Evolutionary conservation across 2,113 vertebrate species (phyloP).

Genomic region (Oreochromis spilurus): DNA sequence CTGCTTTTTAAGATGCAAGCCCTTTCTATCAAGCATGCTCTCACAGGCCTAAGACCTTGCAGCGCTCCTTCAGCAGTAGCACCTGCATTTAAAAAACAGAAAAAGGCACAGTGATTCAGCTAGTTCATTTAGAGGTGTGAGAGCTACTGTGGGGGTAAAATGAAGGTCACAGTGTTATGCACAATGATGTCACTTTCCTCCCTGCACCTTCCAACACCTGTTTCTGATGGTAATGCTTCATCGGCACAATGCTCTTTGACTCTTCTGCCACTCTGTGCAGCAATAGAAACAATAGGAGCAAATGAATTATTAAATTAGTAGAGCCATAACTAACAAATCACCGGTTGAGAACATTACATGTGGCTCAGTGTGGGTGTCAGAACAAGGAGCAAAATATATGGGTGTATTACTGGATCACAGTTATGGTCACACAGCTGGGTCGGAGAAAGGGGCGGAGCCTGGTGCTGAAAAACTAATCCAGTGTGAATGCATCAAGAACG

Average conservation of each 20-base stretch:
- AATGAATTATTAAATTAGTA: not conserved
- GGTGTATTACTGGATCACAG: not conserved
- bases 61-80: not conserved
- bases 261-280: not conserved
- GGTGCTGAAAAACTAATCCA: not conserved
- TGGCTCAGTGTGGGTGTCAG: not conserved
- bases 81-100: not conserved
- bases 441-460: not conserved
- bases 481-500: not conserved
- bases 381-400: not conserved
- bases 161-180: not conserved
- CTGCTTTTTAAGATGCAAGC: conserved; percentile 28
- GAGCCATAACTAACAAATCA: not conserved
- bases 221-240: not conserved
- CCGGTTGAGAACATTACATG: not conserved
- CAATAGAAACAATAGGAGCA: not conserved
- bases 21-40: not conserved
- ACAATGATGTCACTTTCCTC: not conserved
- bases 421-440: not conserved
- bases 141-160: not conserved
- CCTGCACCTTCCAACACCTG: not conserved
- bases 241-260: not conserved
- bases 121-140: not conserved
- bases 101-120: not conserved
- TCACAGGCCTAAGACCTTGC: not conserved